Percentiles rank a stretch among this genome's conserved stretches.
These are phyloP conservation scores for Drosophila sulfurigaster DNA, from an alignment of 1,140 invertebrate species.

Conservation along the genomic window DNA sequence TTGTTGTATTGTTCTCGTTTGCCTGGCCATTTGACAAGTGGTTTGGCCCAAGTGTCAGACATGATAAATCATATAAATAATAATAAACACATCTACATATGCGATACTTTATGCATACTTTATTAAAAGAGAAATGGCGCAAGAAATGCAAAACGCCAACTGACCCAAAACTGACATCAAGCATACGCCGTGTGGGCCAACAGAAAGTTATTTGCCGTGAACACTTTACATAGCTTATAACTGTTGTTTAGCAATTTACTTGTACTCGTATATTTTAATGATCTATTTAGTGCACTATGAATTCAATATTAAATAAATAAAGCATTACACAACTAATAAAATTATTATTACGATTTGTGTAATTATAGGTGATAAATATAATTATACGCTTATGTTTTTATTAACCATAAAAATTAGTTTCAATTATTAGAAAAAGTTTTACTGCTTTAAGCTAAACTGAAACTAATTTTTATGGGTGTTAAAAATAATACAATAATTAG, in stretches of 20 bases:
- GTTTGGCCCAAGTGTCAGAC: constrained; percentile 82
- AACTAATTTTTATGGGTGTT: no score
- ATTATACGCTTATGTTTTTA: background rate
- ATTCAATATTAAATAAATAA: background rate
- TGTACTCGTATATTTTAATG: background rate
- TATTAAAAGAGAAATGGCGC: constrained; percentile 43
- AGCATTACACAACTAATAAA: background rate
- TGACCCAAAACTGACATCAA: constrained; percentile 30
- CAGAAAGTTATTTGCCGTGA: background rate
- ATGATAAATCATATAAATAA: constrained; percentile 76
- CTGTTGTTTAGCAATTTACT: background rate
- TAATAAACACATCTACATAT: constrained; percentile 30
- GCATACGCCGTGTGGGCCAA: constrained; percentile 36
- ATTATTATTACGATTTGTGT: background rate
- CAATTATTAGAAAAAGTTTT: no score
- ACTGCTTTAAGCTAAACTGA: no score
- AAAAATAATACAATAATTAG: no score
- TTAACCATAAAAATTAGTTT: background rate
- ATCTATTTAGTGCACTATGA: background rate
- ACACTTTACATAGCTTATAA: background rate
- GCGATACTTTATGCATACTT: constrained; percentile 19
- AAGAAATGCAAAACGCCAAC: constrained; percentile 36
- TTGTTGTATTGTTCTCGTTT: constrained; percentile 54
- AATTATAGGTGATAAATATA: background rate
- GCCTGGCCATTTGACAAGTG: constrained; percentile 73